Base-by-base conservation (phyloP, 2,113 vertebrate species). In the Oryzias woworae region DNA sequence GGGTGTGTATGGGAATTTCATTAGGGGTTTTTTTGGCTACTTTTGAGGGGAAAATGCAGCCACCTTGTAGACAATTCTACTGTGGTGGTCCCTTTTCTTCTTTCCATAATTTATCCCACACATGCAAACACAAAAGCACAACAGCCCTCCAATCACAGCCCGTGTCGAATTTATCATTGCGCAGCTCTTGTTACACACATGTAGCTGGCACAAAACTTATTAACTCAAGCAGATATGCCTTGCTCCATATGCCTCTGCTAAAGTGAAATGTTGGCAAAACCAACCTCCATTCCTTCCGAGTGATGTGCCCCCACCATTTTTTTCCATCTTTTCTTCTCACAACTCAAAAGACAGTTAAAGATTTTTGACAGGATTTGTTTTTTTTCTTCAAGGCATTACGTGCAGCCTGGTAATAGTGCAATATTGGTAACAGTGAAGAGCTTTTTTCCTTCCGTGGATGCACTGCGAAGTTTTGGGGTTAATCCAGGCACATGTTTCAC, bases 31-130 rank as follows among this genome's bases (percentile, higher is more conserved):
- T 82, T 79, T 70, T 75, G 67, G 72, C 77, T 73, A 85, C 69
- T 63, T 84, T 73, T 83, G 47, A 61, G 73, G 75, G 79, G 82
- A 82, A 85, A 59, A 82, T 64, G 75, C 84, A 86, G 81, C 84
- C 79, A 76, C 71, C 60, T 20, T 78, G 78, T 80, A 77, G 80
- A 85, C 84, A 82, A 60, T 54, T 85, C 77, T 65, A 77, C 82
- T 60, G 77, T 10, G 87, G 85, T 88, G 85, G 88, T 87, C 87
- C 76, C 58, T 71, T 83, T 83, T 82, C 78, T 81, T 85, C 78
- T 78, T 62, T 66, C 66, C 50, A 51, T 60, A 74, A 80, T 69
- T 65, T 67, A 60, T 66, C 71, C 70, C 65, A 43, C 68, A 64
- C 75, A 63, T 53, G 75, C 56, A 69, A 51, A 78, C 60, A 63